phyloP scores from a whole-genome alignment of 2,113 vertebrate genomes.

The Phocoena phocoena region DNA sequence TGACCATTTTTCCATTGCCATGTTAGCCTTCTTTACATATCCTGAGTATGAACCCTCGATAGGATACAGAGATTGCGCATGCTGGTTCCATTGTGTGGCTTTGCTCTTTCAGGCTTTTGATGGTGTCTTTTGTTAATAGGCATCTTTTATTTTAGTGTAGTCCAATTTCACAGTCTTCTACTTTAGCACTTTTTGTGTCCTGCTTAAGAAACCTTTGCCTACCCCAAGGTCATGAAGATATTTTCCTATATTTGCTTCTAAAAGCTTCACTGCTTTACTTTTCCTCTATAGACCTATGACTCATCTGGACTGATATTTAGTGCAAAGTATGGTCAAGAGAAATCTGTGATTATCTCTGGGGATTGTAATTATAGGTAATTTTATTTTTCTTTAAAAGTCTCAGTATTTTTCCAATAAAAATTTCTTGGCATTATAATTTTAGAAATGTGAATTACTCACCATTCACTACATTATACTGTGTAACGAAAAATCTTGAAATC shows the following conservation, averaged over 20 bases:
- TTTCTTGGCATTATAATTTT: background rate
- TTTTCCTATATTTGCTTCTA: background rate
- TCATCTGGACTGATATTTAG: background rate
- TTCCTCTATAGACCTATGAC: background rate
- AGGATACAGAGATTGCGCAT: background rate
- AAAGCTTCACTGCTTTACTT: background rate
- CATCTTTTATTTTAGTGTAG: background rate
- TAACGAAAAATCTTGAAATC: background rate
- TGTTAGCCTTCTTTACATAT: background rate
- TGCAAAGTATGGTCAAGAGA: background rate
- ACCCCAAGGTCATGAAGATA: background rate
- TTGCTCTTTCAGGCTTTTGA: background rate
- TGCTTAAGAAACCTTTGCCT: constrained; percentile 29
- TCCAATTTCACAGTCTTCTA: background rate
- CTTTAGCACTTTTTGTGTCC: background rate
- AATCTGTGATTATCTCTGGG: background rate
- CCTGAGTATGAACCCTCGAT: background rate
- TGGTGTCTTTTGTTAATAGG: background rate
- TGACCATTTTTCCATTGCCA: background rate
- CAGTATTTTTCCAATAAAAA: background rate
- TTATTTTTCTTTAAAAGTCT: background rate
- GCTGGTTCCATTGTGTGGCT: background rate
- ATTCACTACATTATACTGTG: background rate
- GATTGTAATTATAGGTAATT: background rate
- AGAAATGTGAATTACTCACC: background rate